phyloP scores from a whole-genome alignment of 2,113 vertebrate species.

The Meriones unguiculatus region DNA sequence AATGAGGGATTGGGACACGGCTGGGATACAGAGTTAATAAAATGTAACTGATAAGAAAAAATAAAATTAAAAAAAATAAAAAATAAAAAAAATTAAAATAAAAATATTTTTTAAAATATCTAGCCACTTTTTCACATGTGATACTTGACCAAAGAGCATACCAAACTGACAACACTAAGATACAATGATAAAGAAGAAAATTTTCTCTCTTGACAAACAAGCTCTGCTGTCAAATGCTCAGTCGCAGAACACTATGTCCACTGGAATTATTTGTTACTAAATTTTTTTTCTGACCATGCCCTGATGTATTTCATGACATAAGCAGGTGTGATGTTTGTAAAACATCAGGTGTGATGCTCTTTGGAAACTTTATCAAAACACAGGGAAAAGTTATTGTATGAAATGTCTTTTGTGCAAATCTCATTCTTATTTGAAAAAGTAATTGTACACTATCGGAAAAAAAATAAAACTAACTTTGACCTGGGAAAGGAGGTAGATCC shows the following conservation, averaged over 20 bases:
- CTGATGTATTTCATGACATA: not conserved
- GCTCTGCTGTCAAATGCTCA: not conserved
- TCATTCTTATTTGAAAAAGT: constrained; percentile 42
- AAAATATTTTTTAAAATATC: not conserved
- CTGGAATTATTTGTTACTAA: constrained; percentile 26
- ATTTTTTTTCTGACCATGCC: not conserved
- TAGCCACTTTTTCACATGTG: not conserved
- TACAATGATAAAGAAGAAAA: not conserved
- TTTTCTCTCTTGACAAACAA: not conserved
- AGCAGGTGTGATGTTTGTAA: not conserved
- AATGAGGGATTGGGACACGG: too few species aligned
- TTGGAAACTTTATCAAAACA: constrained; percentile 29
- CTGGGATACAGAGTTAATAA: too few species aligned
- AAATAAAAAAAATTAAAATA: too few species aligned
- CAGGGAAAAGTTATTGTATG: not conserved
- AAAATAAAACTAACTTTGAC: too few species aligned
- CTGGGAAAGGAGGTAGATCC: not conserved
- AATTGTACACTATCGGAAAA: not conserved
- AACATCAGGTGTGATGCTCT: not conserved
- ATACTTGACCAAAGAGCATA: constrained; percentile 24
- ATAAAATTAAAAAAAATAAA: too few species aligned
- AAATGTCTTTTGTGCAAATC: constrained; percentile 22
- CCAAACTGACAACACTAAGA: not conserved
- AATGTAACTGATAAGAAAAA: too few species aligned
- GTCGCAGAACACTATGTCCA: not conserved